Evolutionary conservation across 2,113 vertebrate genomes (phyloP).

Genomic region (Zosterops hypoxanthus): DNA sequence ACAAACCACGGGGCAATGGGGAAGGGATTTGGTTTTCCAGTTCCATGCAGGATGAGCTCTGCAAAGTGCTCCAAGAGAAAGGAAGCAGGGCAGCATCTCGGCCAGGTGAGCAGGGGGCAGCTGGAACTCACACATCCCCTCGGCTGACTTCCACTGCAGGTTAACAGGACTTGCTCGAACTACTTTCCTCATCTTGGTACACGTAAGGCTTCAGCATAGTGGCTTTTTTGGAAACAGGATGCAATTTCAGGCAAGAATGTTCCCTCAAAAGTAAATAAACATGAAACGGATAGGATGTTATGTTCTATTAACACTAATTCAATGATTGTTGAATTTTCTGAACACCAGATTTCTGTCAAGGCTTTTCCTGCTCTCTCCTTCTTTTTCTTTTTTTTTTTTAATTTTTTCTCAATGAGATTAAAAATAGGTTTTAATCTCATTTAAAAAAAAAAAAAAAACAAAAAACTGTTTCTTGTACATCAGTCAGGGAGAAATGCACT

Average conservation of each 20-base stretch:
- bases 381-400: background rate
- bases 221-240: slow-evolving; percentile 14
- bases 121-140: background rate
- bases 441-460: no score
- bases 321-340: background rate
- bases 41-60: background rate
- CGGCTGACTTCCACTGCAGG: background rate
- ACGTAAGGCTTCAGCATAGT: background rate
- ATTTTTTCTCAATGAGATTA: background rate
- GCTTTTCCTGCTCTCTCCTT: background rate
- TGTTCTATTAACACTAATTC: slow-evolving; percentile 41
- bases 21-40: background rate
- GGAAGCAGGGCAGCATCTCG: background rate
- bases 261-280: slow-evolving; percentile 56
- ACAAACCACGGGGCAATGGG: background rate
- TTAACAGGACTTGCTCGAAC: background rate
- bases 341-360: background rate
- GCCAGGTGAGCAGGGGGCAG: background rate
- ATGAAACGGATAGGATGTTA: slow-evolving; percentile 35
- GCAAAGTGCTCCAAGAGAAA: background rate
- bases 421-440: background rate
- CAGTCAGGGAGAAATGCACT: background rate
- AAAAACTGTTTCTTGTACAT: background rate
- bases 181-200: background rate
- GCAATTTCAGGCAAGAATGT: slow-evolving; percentile 54